Base-by-base conservation (phyloP, 2,797 vertebrate species). In the Aulostomus chinensis region DNA sequence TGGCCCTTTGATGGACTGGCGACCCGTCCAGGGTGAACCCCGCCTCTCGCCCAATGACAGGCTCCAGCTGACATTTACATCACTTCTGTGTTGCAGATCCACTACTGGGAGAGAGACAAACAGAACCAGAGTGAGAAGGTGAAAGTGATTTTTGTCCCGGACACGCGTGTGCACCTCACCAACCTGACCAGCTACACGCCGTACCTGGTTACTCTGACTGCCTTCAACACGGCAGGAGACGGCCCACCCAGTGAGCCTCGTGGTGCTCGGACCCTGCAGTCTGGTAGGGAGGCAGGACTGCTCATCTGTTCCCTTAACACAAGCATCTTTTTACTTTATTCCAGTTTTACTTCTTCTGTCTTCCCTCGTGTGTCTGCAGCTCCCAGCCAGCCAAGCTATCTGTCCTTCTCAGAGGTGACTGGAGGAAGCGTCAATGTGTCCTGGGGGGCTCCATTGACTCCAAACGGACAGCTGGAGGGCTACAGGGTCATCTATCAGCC, bases 401-500 rank as follows among this genome's bases (percentile, higher is more conserved):
- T 98, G 83, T 73, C 78, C 0, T 98, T 98, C 89, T 95, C 95
- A 0, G 96, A 98, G 85, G 92, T 98, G 81, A 97, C 94, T 4
- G 94, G 91, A 57, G 94, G 88, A 3, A 95, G 94, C 0, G 92
- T 96, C 72, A 98, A 98, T 0, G 92, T 96, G 52, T 95, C 95
- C n/a, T 98, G 96, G 96, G 96, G 95, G 0, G 88, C 92, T 52
- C 96, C 96, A 0, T 40, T 81, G 4, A 89, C 91, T 11, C 94
- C 95, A 43, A 98, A 98, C 9, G 96, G 96, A 34, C 59, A 96
- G 64, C 87, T 98, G 43, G 94, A 96, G 76, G 96, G 96, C 62
- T 98, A 98, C 86, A 91, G 95, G 51, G 93, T 97, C 36, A 86
- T 95, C 38, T 98, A 98, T 28, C 93, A 95, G 81, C 95, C 96